Percentiles rank a stretch among this genome's conserved stretches.
Evolutionary conservation across 2,113 vertebrate species (phyloP).

Genomic region (Pycnonotus jocosus): DNA sequence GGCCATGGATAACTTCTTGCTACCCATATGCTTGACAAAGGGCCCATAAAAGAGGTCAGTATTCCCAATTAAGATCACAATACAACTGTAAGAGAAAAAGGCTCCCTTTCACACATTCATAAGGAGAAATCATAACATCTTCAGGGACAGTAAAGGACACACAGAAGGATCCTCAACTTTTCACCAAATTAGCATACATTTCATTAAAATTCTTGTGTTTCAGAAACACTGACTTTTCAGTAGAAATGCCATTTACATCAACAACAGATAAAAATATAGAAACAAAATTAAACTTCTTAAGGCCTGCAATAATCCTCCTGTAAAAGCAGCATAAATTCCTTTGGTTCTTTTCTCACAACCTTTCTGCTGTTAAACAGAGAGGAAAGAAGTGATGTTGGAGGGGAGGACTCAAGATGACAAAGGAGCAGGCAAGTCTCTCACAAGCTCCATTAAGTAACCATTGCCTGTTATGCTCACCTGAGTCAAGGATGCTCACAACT

Average conservation of each 20-base stretch:
- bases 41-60: not conserved
- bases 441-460: not conserved
- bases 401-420: too few relatives aligned
- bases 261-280: not conserved
- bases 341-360: not conserved
- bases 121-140: not conserved
- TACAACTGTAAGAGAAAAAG: not conserved
- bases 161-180: not conserved
- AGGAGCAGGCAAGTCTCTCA: not conserved
- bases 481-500: not conserved
- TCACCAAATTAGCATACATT: not conserved
- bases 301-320: not conserved
- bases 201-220: not conserved
- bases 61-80: not conserved
- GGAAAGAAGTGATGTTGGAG: accelerated
- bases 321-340: not conserved
- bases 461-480: not conserved
- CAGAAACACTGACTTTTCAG: not conserved
- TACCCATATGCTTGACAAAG: not conserved
- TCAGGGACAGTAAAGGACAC: not conserved
- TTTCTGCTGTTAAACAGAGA: not conserved
- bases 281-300: not conserved
- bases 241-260: not conserved
- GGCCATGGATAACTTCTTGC: not conserved
- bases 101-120: not conserved